Percentiles rank a stretch among this genome's conserved stretches.
Evolutionary conservation across 2,113 vertebrate genomes (phyloP).

Genomic region (Dolichallabes microphthalmus): DNA sequence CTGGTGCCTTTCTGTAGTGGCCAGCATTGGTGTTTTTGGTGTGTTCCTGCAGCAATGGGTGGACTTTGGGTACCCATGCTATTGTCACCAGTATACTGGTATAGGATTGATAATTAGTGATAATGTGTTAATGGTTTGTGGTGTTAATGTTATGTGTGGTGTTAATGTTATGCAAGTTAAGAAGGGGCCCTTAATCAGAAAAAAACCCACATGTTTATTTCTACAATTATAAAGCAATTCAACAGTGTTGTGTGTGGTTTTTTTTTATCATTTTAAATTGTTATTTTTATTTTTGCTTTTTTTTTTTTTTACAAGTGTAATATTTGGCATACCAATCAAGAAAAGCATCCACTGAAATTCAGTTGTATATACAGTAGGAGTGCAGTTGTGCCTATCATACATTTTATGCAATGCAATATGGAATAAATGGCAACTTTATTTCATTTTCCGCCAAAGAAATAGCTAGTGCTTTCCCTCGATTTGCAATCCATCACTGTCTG

Average conservation of each 20-base stretch:
- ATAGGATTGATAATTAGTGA: no score
- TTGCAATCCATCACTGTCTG: conserved; percentile 55
- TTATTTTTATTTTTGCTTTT: background rate
- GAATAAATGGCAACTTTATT: conserved; percentile 47
- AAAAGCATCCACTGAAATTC: background rate
- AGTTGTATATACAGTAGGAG: background rate
- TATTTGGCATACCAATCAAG: background rate
- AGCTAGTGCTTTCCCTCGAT: conserved; percentile 37
- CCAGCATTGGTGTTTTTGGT: no score
- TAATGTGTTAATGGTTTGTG: no score
- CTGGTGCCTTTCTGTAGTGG: no score
- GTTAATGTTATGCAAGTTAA: background rate
- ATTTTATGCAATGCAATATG: conserved; percentile 25
- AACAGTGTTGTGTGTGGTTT: background rate
- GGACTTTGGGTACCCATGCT: no score
- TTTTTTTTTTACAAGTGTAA: background rate
- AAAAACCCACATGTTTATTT: background rate
- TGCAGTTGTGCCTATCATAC: conserved; percentile 21
- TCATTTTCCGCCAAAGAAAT: conserved; percentile 37
- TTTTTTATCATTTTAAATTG: no score
- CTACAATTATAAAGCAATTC: background rate
- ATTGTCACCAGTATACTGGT: no score
- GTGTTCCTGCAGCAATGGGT: no score
- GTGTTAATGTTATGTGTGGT: no score
- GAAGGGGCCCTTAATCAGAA: background rate